These are phyloP conservation scores for Lepidurus couesii DNA, from an alignment of 1,140 invertebrate species.

Conservation along the genomic window DNA sequence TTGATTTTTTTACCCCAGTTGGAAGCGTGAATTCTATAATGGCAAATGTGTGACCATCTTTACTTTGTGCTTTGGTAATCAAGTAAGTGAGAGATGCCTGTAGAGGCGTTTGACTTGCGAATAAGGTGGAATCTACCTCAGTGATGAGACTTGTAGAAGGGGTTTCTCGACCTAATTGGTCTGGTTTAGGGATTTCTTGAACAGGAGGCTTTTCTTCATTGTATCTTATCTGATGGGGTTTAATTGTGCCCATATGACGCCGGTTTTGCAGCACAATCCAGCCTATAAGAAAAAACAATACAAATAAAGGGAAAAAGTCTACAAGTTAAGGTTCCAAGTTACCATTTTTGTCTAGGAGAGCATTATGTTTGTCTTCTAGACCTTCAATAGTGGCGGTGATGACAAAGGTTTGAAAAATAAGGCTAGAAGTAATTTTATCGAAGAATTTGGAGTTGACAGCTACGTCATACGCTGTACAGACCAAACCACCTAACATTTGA, in stretches of 20 bases:
- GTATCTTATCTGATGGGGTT: constrained; percentile 64
- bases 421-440: constrained; percentile 57
- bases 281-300: constrained; percentile 44
- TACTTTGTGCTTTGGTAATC: neutral
- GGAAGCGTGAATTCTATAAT: neutral
- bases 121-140: neutral
- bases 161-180: neutral
- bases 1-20: neutral
- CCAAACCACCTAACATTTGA: constrained; percentile 51
- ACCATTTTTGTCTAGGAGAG: constrained; percentile 57
- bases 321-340: constrained; percentile 31
- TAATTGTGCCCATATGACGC: constrained; percentile 62
- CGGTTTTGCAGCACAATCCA: constrained; percentile 56
- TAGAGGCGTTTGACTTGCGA: neutral
- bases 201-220: constrained; percentile 40
- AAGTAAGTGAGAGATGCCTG: neutral
- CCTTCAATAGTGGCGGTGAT: constrained; percentile 67
- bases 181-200: constrained; percentile 15
- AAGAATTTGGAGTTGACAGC: constrained; percentile 68
- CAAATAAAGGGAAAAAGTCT: constrained; percentile 4
- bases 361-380: constrained; percentile 64
- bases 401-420: constrained; percentile 68
- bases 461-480: constrained; percentile 67
- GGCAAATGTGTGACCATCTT: neutral
- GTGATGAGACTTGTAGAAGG: neutral